Conservation (phyloP, 2,888 invertebrate species). For the Eupithecia subfuscata region DNA sequence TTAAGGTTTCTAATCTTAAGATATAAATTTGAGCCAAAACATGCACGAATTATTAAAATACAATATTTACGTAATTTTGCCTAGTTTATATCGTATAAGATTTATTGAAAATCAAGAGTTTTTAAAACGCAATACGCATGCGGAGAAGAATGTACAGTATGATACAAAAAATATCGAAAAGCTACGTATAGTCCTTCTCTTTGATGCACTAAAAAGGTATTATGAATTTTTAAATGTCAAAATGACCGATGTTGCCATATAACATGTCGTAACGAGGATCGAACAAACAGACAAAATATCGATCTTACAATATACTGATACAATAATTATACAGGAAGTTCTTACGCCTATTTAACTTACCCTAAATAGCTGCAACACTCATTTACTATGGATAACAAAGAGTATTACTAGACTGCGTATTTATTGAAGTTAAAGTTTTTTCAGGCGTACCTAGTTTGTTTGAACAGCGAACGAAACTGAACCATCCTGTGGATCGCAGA, state of each 20-base stretch:
- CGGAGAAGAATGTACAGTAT: background rate
- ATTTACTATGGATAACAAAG: constrained; percentile 28
- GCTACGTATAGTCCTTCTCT: background rate
- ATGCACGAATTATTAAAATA: constrained; percentile 23
- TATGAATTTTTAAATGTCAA: constrained; percentile 7
- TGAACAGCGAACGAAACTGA: background rate
- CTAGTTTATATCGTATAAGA: constrained; percentile 12
- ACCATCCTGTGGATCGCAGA: background rate
- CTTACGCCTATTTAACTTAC: constrained; percentile 47
- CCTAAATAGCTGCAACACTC: constrained; percentile 58
- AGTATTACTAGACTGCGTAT: background rate
- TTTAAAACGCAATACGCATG: background rate
- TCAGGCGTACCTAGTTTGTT: too few relatives aligned
- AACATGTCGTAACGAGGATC: constrained; percentile 26
- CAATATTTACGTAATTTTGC: constrained; percentile 19
- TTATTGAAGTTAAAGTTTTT: too few relatives aligned
- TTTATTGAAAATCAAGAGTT: background rate
- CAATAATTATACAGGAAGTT: constrained; percentile 40
- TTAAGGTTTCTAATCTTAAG: background rate
- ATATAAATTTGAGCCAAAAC: constrained; percentile 25
- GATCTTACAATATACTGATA: constrained; percentile 37
- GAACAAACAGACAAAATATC: constrained; percentile 45
- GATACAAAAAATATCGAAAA: constrained; percentile 7
- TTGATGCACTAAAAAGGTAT: background rate
- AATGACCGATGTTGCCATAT: constrained; percentile 16